phyloP scores from a whole-genome alignment of 2,113 vertebrate genomes.

The Hippocampus mohnikei region DNA sequence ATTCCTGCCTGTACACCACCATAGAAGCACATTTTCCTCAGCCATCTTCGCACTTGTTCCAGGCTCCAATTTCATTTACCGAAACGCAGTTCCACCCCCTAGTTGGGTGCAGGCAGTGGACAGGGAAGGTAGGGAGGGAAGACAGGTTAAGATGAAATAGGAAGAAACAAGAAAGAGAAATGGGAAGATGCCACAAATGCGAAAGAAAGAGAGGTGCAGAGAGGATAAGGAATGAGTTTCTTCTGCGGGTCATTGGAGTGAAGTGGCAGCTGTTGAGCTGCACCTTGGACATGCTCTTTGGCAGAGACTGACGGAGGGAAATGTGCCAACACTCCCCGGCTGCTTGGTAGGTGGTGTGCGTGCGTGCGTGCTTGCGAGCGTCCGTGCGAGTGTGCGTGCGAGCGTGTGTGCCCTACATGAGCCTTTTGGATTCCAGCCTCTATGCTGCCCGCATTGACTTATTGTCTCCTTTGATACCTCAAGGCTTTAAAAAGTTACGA shows the following conservation, averaged over 20 bases:
- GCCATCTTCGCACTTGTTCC: constrained; percentile 31
- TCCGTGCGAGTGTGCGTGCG: not conserved
- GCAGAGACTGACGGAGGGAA: constrained; percentile 14
- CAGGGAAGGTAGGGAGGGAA: constrained; percentile 18
- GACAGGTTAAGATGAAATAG: constrained; percentile 28
- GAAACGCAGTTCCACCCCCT: constrained; percentile 25
- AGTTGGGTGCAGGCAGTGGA: constrained; percentile 11
- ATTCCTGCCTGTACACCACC: not conserved
- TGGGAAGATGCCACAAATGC: constrained; percentile 24
- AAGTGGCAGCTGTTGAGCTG: constrained; percentile 46
- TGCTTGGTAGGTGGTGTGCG: constrained; percentile 1
- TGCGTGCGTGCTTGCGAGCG: not conserved
- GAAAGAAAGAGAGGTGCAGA: constrained; percentile 24
- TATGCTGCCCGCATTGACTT: not conserved
- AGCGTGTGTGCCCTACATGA: not conserved
- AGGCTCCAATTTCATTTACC: constrained; percentile 50
- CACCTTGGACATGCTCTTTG: constrained; percentile 31
- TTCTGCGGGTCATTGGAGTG: constrained; percentile 43
- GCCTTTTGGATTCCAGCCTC: constrained; percentile 15
- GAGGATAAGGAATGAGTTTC: constrained; percentile 51
- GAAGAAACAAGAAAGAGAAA: constrained; percentile 22
- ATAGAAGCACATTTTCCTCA: constrained; percentile 16
- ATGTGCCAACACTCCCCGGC: constrained; percentile 24
- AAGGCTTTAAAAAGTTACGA: not conserved
- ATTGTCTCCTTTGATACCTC: not conserved